Evolutionary conservation across 64 coral and sea anemone genomes (phyloP).

Genomic region (Porites lutea): DNA sequence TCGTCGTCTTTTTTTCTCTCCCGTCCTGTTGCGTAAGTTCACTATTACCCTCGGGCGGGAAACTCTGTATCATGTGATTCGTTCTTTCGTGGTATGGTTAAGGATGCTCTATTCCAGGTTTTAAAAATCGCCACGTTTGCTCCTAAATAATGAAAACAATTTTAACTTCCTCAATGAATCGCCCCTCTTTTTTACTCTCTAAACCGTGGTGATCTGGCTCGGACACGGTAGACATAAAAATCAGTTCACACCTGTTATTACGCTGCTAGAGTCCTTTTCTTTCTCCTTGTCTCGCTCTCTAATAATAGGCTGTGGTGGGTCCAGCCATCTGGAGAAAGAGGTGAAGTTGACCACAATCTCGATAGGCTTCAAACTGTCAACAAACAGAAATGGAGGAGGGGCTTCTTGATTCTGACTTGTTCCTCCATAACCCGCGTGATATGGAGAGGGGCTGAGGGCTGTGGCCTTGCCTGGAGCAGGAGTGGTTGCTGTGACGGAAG

Average conservation of each 20-base stretch:
- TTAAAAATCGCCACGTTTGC: no score
- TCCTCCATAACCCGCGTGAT: slow-evolving; percentile 41
- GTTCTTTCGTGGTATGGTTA: no score
- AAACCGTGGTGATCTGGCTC: no score
- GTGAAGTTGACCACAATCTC: slow-evolving; percentile 94
- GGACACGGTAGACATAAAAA: not conserved
- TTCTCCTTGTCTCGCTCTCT: slow-evolving; percentile 89
- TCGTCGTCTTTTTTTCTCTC: no score
- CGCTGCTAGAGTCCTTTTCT: slow-evolving; percentile 75
- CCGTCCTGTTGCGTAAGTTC: no score
- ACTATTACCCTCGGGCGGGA: no score
- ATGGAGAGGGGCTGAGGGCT: slow-evolving; percentile 78
- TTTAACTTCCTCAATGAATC: no score
- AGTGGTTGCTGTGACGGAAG: slow-evolving; percentile 79
- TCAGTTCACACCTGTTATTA: slow-evolving; percentile 45
- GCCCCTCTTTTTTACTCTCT: no score
- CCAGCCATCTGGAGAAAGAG: slow-evolving; percentile 87
- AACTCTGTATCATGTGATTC: no score
- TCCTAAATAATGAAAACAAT: no score
- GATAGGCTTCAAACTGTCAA: slow-evolving; percentile 89
- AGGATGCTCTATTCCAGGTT: no score
- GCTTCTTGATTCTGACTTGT: slow-evolving; percentile 66
- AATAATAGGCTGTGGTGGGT: slow-evolving; percentile 90
- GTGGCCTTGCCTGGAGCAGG: slow-evolving; percentile 81
- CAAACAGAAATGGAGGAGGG: slow-evolving; percentile 93